Base-by-base conservation (phyloP, 2,888 invertebrate genomes). In the Brenthis daphne region DNA sequence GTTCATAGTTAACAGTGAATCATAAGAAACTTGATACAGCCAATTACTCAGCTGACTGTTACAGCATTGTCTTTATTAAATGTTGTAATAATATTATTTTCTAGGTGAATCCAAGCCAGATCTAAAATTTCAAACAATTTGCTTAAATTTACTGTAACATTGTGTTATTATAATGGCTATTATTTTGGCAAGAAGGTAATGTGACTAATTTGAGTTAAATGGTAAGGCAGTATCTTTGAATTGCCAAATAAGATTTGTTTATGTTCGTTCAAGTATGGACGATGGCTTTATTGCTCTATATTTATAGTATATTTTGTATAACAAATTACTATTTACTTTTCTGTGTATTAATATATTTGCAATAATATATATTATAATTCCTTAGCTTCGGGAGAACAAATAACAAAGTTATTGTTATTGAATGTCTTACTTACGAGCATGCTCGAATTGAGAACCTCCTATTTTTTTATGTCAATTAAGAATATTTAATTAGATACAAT, bases 81-180 rank as follows among this genome's bases (percentile, higher is more conserved):
- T 37, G 63, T 43, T 16, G 63, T 53, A 63, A 63, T 63, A 51
- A 51, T 51, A n/a, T 53, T 53, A 53, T 63, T 43, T 43, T 60
- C 64, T 47, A 47, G 29, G 47, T 11, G 58, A 67, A 67, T 37
- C 60, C 51, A 50, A 70, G 70, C 64, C 64, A 70, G 64, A 67
- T 70, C 11, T 67, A 50, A 43, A 64, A 67, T 70, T 20, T 67
- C 55, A 43, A 64, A 63, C 66, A 47, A 66, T 69, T 67, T 64
- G 16, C 29, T 57, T 51, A 64, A 67, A 67, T 70, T 64, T 67
- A 67, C 54, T 67, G 60, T 64, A 64, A 58, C 55, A 56, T 37
- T 60, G 60, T 55, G 48, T 12, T 47, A 64, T 47, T 67, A 56
- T 70, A 64, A 64, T 47, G 57, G 54, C 58, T 24, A 67, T 68